A percentile compares a stretch with the other conserved stretches of the same genome.
Conservation (phyloP, 2,888 invertebrate species). For the Argynnis bischoffii region DNA sequence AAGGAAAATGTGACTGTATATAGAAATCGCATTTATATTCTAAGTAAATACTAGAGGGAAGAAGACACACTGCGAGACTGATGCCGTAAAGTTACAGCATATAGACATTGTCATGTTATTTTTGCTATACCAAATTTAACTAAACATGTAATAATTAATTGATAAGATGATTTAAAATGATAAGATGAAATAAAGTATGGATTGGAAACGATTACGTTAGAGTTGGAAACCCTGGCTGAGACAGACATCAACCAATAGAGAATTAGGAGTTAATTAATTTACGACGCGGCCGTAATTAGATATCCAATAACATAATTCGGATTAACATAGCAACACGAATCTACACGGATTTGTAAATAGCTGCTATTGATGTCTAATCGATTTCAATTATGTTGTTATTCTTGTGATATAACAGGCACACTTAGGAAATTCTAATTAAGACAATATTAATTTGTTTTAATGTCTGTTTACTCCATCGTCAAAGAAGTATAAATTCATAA, state of each 20-base stretch:
- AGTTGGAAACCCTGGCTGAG: constrained; percentile 41
- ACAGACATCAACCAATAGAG: constrained; percentile 58
- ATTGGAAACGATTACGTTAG: neutral
- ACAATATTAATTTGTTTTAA: neutral
- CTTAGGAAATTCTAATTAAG: constrained; percentile 17
- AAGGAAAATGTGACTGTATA: too few relatives aligned
- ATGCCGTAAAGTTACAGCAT: too few relatives aligned
- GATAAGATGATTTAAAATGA: too few relatives aligned
- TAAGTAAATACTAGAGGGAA: too few relatives aligned
- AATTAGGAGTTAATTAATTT: constrained; percentile 76
- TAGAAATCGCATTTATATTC: too few relatives aligned
- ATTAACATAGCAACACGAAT: constrained; percentile 53
- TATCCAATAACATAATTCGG: constrained; percentile 58
- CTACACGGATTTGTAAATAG: constrained; percentile 50
- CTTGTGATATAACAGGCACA: constrained; percentile 19
- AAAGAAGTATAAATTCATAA: too few relatives aligned
- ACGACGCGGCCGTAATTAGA: constrained; percentile 66
- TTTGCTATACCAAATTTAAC: too few relatives aligned
- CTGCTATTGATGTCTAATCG: constrained; percentile 44
- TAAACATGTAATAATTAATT: too few relatives aligned
- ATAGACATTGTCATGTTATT: too few relatives aligned
- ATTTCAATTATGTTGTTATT: constrained; percentile 36
- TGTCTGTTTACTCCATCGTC: too few relatives aligned
- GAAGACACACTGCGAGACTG: too few relatives aligned
- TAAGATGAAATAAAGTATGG: neutral